Evolutionary conservation across 2,888 invertebrate genomes (phyloP).

Genomic region (Idaea aversata): DNA sequence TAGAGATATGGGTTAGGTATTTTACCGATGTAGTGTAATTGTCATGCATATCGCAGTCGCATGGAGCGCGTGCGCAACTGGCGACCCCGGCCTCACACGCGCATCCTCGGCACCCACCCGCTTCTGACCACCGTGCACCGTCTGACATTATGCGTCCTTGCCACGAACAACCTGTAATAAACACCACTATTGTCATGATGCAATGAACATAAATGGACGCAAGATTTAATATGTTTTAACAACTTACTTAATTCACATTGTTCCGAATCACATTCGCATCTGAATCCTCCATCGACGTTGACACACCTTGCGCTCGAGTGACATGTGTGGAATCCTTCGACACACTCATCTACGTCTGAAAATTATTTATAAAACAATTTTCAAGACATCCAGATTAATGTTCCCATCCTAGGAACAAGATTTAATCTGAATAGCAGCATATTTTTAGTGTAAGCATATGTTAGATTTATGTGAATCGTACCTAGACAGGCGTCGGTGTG

Average conservation of each 20-base stretch:
- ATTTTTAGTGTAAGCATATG: too few species aligned
- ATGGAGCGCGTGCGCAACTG: conserved; percentile 83
- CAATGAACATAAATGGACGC: too few species aligned
- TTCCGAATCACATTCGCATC: conserved; percentile 85
- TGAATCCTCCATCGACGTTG: conserved; percentile 89
- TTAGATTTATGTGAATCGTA: conserved; percentile 34
- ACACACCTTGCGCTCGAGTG: conserved; percentile 88
- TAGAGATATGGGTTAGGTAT: background rate
- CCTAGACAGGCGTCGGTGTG: conserved; percentile 83
- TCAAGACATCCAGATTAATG: background rate
- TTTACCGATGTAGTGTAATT: conserved; percentile 52
- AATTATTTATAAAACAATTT: conserved; percentile 20
- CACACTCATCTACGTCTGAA: conserved; percentile 92
- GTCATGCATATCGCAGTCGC: conserved; percentile 82
- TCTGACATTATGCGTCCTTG: conserved; percentile 83
- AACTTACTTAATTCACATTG: conserved; percentile 84
- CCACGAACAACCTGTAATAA: conserved; percentile 84
- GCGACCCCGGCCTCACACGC: conserved; percentile 81
- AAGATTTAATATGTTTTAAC: background rate
- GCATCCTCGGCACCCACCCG: conserved; percentile 72
- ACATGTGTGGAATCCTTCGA: conserved; percentile 88
- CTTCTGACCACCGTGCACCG: conserved; percentile 77
- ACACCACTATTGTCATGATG: too few species aligned
- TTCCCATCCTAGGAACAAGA: too few species aligned
- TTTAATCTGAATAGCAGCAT: too few species aligned